phyloP scores from a whole-genome alignment of 2,888 invertebrate species.

The Melangyna quadrimaculata region DNA sequence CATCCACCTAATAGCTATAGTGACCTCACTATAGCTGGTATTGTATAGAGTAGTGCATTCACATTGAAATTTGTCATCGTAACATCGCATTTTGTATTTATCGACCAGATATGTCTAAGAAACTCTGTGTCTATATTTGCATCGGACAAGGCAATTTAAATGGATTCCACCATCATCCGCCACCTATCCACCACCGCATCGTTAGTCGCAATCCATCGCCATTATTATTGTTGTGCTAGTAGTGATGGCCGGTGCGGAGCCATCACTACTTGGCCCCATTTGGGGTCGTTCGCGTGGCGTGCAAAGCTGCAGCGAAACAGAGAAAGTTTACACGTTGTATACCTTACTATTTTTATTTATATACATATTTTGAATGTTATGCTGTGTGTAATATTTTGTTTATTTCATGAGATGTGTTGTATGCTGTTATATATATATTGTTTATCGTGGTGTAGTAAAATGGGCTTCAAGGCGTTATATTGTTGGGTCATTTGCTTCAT shows the following conservation, averaged over 20 bases:
- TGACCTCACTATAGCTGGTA: slow-evolving; percentile 45
- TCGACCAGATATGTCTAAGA: slow-evolving; percentile 54
- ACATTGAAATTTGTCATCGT: slow-evolving; percentile 42
- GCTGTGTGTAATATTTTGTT: slow-evolving; percentile 22
- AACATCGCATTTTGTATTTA: slow-evolving; percentile 48
- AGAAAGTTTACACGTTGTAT: slow-evolving; percentile 64
- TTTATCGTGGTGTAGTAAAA: slow-evolving; percentile 60
- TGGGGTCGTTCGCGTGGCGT: slow-evolving; percentile 69
- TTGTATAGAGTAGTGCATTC: background rate
- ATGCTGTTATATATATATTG: slow-evolving; percentile 41
- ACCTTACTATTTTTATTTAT: slow-evolving; percentile 26
- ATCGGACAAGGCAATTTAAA: slow-evolving; percentile 63
- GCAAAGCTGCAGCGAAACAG: slow-evolving; percentile 63
- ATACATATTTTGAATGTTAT: slow-evolving; percentile 7
- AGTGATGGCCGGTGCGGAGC: slow-evolving; percentile 38
- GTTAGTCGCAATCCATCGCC: background rate
- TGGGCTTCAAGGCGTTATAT: slow-evolving; percentile 71
- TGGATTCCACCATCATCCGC: slow-evolving; percentile 54
- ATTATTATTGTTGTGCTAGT: slow-evolving; percentile 13
- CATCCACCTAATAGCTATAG: slow-evolving; percentile 1
- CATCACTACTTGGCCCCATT: slow-evolving; percentile 64
- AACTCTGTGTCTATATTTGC: slow-evolving; percentile 49
- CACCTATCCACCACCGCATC: background rate
- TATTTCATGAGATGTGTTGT: slow-evolving; percentile 58
- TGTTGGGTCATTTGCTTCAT: slow-evolving; percentile 66